Base-by-base conservation (phyloP, 2,113 vertebrate species). In the Neodontobutis hainanensis region DNA sequence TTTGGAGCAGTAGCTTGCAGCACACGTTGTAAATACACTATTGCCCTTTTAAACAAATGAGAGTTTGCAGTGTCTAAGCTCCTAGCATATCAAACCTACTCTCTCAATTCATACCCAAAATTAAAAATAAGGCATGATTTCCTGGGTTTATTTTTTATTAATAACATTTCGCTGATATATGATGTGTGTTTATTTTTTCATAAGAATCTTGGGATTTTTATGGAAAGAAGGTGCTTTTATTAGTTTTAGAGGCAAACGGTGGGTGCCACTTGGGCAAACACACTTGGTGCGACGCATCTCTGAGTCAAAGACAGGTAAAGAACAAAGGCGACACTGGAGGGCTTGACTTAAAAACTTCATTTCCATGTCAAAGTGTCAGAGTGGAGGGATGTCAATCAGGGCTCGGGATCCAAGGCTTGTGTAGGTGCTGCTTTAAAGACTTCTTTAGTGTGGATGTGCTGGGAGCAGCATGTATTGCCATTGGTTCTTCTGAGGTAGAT, bases 291-390 rank as follows among this genome's bases (percentile, higher is more conserved):
- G 36, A 61, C 65, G 70, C 80, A 70, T 72, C 80, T 79, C 42
- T 62, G 60, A 77, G 68, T 80, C 74, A 80, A 77, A 78, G 64
- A 60, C 42, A 74, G 74, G 69, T 64, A 77, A 64, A 72, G 79
- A 84, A 86, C 83, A 87, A 75, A 79, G 78, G 49, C 8, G 61
- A 68, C 66, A 85, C 85, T 77, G 75, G 60, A 77, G 77, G 87
- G 79, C 71, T 84, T 32, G 50, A 80, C 83, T 83, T 86, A 68
- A 84, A 82, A 74, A 81, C 63, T 46, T 79, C 47, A 84, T 84
- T 82, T 88, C 79, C 81, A 85, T 87, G 88, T 87, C 87, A 87
- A 87, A 86, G 85, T 79, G 73, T 85, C 85, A 86, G 67, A 82
- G 68, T 66, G 52, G 56, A 64, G 78, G 59, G 57, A 67, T 81